Conservation (phyloP, 2,888 invertebrate species). For the Eudemis profundana region DNA sequence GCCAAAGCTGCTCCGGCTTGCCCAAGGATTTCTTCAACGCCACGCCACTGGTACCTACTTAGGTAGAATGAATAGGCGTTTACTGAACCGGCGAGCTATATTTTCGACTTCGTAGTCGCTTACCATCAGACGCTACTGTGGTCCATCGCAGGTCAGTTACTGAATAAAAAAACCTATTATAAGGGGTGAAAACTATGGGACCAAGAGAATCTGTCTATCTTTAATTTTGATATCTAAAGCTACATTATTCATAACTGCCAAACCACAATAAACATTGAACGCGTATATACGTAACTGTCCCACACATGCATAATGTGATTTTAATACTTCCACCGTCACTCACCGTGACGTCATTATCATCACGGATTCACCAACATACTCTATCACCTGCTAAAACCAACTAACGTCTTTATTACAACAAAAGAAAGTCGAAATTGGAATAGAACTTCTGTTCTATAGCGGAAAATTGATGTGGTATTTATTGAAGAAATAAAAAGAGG, state of each 20-base stretch:
- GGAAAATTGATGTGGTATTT: constrained; percentile 6
- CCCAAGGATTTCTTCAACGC: no score
- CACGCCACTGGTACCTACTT: no score
- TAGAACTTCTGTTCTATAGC: neutral
- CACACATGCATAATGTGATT: constrained; percentile 78
- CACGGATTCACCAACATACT: constrained; percentile 48
- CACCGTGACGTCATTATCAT: constrained; percentile 80
- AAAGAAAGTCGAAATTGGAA: constrained; percentile 51
- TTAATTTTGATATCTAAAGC: neutral
- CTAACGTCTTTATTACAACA: constrained; percentile 40
- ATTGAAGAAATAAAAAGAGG: constrained; percentile 32
- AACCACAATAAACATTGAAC: constrained; percentile 63
- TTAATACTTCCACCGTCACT: constrained; percentile 73
- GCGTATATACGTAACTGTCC: constrained; percentile 77
- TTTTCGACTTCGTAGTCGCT: no score
- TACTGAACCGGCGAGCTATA: no score
- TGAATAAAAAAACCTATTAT: no score
- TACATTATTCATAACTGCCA: constrained; percentile 45
- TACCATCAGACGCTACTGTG: no score
- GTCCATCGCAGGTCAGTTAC: no score
- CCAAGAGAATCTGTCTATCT: no score
- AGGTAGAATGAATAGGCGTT: no score
- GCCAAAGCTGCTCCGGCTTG: no score
- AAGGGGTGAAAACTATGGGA: no score
- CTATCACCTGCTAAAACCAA: constrained; percentile 10